Conservation (phyloP, 2,113 vertebrate species). For the Burhinus oedicnemus region DNA sequence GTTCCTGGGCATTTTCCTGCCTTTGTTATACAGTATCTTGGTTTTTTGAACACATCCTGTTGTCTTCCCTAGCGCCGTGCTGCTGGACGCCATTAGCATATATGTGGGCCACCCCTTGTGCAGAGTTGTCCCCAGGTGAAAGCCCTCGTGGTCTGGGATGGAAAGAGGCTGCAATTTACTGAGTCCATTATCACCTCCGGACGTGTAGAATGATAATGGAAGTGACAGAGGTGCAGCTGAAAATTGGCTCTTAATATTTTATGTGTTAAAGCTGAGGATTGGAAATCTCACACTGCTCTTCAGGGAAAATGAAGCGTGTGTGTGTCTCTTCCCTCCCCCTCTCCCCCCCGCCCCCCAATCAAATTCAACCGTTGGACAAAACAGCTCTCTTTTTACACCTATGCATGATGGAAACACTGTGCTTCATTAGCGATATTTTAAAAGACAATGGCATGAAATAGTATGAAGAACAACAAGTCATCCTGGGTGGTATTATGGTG, state of each 20-base stretch:
- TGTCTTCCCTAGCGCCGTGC: slow-evolving; percentile 23
- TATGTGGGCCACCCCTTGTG: slow-evolving; percentile 72
- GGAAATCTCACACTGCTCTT: slow-evolving; percentile 82
- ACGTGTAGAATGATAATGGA: slow-evolving; percentile 86
- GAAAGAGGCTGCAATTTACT: slow-evolving; percentile 80
- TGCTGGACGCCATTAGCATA: slow-evolving; percentile 69
- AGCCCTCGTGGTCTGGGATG: slow-evolving; percentile 70
- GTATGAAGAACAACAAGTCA: not conserved
- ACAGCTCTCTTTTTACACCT: slow-evolving; percentile 29
- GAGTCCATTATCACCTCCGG: slow-evolving; percentile 89
- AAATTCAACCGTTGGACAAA: slow-evolving; percentile 31
- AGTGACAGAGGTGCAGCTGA: slow-evolving; percentile 88
- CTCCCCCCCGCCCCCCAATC: not conserved
- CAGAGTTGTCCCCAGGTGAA: slow-evolving; percentile 71
- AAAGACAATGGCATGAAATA: slow-evolving; percentile 28
- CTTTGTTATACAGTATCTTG: not conserved
- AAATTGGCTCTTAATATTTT: slow-evolving; percentile 98
- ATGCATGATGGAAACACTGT: not conserved
- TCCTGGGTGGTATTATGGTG: not conserved
- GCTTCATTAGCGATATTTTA: not conserved
- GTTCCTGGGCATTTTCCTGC: slow-evolving; percentile 46
- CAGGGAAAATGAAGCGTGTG: slow-evolving; percentile 77
- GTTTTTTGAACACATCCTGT: slow-evolving; percentile 18
- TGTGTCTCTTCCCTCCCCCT: slow-evolving; percentile 33
- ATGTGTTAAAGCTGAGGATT: slow-evolving; percentile 82